Evolutionary conservation across 2,113 vertebrate genomes (phyloP).

Genomic region (Amblyornis subalaris): DNA sequence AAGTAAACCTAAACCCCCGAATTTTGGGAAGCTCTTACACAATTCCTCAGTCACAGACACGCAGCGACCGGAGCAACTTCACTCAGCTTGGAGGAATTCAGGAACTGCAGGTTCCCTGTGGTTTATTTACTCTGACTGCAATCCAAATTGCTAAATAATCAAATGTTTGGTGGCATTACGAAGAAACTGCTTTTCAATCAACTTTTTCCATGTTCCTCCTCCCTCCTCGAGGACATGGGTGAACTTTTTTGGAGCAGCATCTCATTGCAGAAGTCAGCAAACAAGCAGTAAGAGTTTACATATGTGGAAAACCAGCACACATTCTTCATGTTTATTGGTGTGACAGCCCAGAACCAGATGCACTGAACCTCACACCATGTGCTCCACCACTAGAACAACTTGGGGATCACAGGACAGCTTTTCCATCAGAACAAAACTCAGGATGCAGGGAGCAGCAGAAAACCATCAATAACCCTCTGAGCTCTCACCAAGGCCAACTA

Average conservation of each 20-base stretch:
- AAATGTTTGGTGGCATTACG: not conserved
- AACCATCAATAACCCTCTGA: not conserved
- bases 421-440: not conserved
- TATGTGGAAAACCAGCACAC: not conserved
- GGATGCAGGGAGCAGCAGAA: not conserved
- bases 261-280: not conserved
- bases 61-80: not conserved
- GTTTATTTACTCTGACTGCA: not conserved
- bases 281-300: not conserved
- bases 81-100: not conserved
- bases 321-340: constrained; percentile 18
- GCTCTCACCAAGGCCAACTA: not conserved
- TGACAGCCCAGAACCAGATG: constrained; percentile 34
- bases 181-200: not conserved
- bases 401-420: not conserved
- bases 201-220: not conserved
- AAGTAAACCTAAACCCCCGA: not conserved
- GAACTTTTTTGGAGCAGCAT: not conserved
- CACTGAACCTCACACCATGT: not conserved
- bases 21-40: not conserved
- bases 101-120: not conserved
- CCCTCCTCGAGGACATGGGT: not conserved
- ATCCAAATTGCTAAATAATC: not conserved
- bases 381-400: not conserved
- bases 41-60: not conserved